phyloP scores from a whole-genome alignment of 2,888 invertebrate species.

The Pogonocherus hispidulus region DNA sequence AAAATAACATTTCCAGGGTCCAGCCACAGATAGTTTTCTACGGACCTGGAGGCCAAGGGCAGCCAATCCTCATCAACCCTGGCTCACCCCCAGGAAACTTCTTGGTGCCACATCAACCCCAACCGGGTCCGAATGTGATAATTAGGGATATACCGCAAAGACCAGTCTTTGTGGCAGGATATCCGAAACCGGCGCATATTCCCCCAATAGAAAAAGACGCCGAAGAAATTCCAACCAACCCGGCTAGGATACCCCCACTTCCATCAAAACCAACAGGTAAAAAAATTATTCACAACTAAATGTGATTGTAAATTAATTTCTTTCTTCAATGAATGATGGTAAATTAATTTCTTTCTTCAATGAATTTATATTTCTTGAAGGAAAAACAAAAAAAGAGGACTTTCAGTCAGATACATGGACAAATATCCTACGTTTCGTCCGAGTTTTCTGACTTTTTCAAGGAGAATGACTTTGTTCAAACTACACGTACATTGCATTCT shows the following conservation, averaged over 20 bases:
- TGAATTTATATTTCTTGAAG: too few species aligned
- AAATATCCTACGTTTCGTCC: too few species aligned
- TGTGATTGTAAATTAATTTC: too few species aligned
- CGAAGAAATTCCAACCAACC: constrained; percentile 65
- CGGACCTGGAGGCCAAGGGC: constrained; percentile 59
- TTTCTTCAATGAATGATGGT: too few species aligned
- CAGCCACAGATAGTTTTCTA: constrained; percentile 64
- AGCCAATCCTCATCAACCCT: constrained; percentile 63
- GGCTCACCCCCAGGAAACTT: constrained; percentile 63
- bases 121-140: constrained; percentile 53
- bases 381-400: too few species aligned
- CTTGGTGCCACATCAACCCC: constrained; percentile 59
- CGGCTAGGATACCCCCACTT: constrained; percentile 58
- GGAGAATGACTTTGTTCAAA: too few species aligned
- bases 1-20: constrained; percentile 56
- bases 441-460: too few species aligned
- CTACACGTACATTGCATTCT: too few species aligned
- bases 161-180: constrained; percentile 60
- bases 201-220: constrained; percentile 66
- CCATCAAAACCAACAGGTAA: constrained; percentile 32
- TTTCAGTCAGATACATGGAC: too few species aligned
- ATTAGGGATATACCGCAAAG: constrained; percentile 52
- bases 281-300: not conserved
- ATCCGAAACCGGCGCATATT: constrained; percentile 62
- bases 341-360: too few species aligned